These are phyloP conservation scores for Drosophila histrio DNA, from an alignment of 2,888 invertebrate species.

Conservation along the genomic window DNA sequence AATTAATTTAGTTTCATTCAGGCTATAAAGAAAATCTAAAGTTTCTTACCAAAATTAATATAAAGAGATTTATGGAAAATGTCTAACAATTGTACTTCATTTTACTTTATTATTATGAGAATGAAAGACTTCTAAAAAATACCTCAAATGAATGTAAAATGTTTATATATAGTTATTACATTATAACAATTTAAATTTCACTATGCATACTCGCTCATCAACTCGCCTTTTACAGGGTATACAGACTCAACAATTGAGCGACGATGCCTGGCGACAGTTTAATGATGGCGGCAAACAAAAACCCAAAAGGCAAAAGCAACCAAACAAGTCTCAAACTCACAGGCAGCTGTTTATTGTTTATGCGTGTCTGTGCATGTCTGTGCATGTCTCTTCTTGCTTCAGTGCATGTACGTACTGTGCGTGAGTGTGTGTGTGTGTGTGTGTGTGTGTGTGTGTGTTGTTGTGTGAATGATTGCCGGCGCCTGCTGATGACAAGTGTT, in stretches of 20 bases:
- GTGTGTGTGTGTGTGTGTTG: slow-evolving; percentile 3
- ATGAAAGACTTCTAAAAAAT: no score
- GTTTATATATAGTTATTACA: no score
- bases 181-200: no score
- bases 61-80: no score
- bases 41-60: no score
- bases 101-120: no score
- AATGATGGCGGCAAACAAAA: slow-evolving; percentile 41
- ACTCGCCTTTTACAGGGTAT: slow-evolving; percentile 15
- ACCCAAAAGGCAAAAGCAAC: slow-evolving; percentile 31
- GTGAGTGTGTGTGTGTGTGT: neutral
- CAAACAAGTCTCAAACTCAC: slow-evolving; percentile 28
- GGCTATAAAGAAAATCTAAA: no score
- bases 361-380: slow-evolving; percentile 5
- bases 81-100: no score
- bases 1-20: no score
- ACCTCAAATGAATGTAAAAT: no score
- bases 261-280: slow-evolving; percentile 39
- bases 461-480: slow-evolving; percentile 68
- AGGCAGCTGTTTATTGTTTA: slow-evolving; percentile 52
- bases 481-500: slow-evolving; percentile 79
- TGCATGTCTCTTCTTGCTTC: slow-evolving; percentile 5
- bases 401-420: slow-evolving; percentile 11
- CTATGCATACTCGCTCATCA: neutral
- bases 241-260: slow-evolving; percentile 18